phyloP scores from a whole-genome alignment of 2,888 invertebrate species.

The Peribatodes rhomboidaria region DNA sequence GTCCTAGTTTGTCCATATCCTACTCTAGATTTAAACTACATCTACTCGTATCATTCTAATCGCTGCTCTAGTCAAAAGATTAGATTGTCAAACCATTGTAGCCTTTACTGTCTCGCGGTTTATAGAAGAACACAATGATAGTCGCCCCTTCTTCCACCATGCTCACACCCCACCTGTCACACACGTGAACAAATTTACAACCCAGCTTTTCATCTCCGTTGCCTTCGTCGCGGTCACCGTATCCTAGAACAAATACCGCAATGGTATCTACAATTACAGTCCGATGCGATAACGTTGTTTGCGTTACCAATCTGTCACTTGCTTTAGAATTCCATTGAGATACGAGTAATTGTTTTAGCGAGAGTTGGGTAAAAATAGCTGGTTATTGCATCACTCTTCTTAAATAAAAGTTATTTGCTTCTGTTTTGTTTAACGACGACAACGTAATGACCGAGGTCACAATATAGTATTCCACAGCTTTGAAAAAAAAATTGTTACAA shows the following conservation, averaged over 20 bases:
- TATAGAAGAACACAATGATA: no score
- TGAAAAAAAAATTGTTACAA: no score
- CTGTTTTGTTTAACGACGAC: no score
- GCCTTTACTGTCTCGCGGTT: slow-evolving; percentile 41
- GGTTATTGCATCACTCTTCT: background rate
- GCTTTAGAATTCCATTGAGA: slow-evolving; percentile 33
- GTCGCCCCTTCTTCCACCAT: slow-evolving; percentile 40
- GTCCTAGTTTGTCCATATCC: no score
- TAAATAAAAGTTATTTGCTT: background rate
- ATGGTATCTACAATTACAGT: slow-evolving; percentile 74
- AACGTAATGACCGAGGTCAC: no score
- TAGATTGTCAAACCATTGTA: no score
- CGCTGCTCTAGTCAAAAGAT: no score
- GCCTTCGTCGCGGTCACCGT: slow-evolving; percentile 77
- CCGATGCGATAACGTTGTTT: slow-evolving; percentile 60
- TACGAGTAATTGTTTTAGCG: slow-evolving; percentile 26
- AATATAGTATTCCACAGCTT: no score
- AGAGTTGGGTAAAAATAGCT: slow-evolving; percentile 1
- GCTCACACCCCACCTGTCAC: slow-evolving; percentile 41
- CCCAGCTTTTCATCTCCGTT: slow-evolving; percentile 64
- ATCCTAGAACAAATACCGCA: slow-evolving; percentile 77
- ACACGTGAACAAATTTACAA: slow-evolving; percentile 67
- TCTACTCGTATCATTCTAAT: no score
- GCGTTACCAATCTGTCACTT: slow-evolving; percentile 41
- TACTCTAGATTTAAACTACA: no score